Conservation (phyloP, 2,888 invertebrate genomes). For the Caenorhabditis wallacei region DNA sequence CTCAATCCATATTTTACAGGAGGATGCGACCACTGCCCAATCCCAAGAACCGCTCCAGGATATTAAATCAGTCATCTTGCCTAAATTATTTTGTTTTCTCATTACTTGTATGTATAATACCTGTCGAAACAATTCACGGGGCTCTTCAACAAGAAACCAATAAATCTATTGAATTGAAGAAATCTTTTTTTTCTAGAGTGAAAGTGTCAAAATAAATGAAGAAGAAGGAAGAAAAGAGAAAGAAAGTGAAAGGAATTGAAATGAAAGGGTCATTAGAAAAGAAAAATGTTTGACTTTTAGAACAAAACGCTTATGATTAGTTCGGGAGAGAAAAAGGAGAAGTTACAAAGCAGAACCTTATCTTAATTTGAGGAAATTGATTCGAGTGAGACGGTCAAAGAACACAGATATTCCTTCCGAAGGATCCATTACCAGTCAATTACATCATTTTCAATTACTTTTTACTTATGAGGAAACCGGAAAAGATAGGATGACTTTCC, state of each 20-base stretch:
- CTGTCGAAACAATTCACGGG: conserved; percentile 54
- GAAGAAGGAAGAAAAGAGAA: conserved; percentile 32
- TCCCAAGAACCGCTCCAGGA: conserved; percentile 73
- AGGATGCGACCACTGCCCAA: conserved; percentile 75
- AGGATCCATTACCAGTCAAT: too few relatives aligned
- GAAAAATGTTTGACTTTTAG: conserved; percentile 13
- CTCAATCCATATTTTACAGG: conserved; percentile 55
- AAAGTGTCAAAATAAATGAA: neutral
- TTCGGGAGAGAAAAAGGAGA: neutral
- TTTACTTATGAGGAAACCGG: too few relatives aligned
- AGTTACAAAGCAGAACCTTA: neutral
- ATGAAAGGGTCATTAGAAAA: conserved; percentile 15
- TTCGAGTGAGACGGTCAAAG: too few relatives aligned
- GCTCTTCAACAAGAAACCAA: conserved; percentile 6
- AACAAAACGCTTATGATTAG: conserved; percentile 33
- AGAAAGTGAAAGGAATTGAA: conserved; percentile 30
- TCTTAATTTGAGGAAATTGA: neutral
- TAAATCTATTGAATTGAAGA: conserved; percentile 39
- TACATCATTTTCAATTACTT: too few relatives aligned
- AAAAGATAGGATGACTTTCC: too few relatives aligned
- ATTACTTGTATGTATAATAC: conserved; percentile 56
- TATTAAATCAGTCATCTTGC: conserved; percentile 55
- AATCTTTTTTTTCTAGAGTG: neutral
- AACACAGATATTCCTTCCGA: too few relatives aligned
- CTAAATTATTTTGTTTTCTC: conserved; percentile 48